Evolutionary conservation across 37 sponge, comb jelly and placozoan genomes (phyloP), one percentile per base, ranked within the genome.

Genomic region (Halichondria panicea): DNA sequence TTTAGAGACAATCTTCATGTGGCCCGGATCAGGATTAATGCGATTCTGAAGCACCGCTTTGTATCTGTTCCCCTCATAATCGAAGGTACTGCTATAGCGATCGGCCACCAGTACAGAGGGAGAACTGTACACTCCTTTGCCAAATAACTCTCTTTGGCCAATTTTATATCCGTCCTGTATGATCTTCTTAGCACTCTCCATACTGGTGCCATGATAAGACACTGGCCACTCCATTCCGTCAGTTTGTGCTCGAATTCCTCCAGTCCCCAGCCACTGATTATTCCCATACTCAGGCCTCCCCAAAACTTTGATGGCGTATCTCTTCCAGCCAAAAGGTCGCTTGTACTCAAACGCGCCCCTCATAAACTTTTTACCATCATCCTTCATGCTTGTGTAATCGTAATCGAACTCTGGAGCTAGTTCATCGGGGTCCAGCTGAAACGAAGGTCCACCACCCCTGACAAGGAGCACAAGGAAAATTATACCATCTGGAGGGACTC

Each of bases 241-340:
- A 5, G 55, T 27, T 21, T 28, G 62, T 30, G 31, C 15, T 28
- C 28, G 40, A 7, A 36, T 31, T 38, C 77, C 77, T 42, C 27
- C 64, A 5, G 66, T 19, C 25, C 55, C 68, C 25, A 82, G 41
- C 83, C 83, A 82, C 9, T 39, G 38, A 37, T 82, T 53, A 35
- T 82, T 42, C 4, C 28, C 45, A 62, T 82, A 82, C 21, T 63
- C n/a, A 25, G 33, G 35, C 37, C 35, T 68, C 0, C 74, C 74
- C 27, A 74, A 25, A 4, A 73, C 74, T 33, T 73, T 72, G 31
- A 82, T 40, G 34, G 83, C 83, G 35, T 68, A 62, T 25, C 74
- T 31, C 42, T 40, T 82, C 83, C 83, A 82, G 5, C 83, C 83
- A 45, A 35, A 82, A 1, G 83, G 83, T 25, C 83, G 24, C 15